Conservation (phyloP, 2,113 vertebrate species). For the Sus scrofa region T2T-Sscrofa CM000812.6:220319501-220320000, state of each 20-base stretch:
- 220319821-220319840: background rate
- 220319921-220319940: background rate
- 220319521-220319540: background rate
- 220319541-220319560: background rate
- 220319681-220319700: background rate
- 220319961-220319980: background rate
- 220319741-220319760: background rate
- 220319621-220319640: background rate
- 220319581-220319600: background rate
- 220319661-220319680: background rate
- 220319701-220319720: background rate
- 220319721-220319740: background rate
- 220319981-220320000: background rate
- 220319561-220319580: background rate
- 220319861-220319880: background rate
- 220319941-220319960: background rate
- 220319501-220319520: background rate
- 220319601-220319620: background rate
- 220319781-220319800: background rate
- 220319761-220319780: background rate
- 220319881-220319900: background rate
- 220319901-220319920: background rate
- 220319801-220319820: background rate
- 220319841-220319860: background rate
- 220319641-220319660: background rate